Conservation (phyloP, 2,888 invertebrate species). For the Pandemis cinnamomeana region DNA sequence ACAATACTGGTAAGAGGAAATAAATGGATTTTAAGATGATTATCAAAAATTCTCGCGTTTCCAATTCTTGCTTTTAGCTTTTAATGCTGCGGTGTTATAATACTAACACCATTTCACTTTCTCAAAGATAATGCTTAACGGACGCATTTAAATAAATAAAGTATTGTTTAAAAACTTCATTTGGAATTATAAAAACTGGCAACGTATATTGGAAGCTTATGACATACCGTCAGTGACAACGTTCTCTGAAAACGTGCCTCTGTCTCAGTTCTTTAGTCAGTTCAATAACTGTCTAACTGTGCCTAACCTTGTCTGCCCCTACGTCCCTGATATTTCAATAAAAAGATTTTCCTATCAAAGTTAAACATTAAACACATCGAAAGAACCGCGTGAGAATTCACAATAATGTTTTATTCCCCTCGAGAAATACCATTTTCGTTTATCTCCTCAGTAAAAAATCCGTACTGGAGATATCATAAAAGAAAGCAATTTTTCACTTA, state of each 20-base stretch:
- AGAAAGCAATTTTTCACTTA: conserved; percentile 71
- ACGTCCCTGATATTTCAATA: not conserved
- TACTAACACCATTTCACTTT: too few species aligned
- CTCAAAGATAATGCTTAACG: too few species aligned
- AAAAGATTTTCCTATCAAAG: not conserved
- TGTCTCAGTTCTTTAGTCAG: too few species aligned
- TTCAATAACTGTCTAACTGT: too few species aligned
- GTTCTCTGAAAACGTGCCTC: too few species aligned
- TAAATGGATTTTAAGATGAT: not conserved
- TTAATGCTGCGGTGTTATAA: not conserved
- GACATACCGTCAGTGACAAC: too few species aligned
- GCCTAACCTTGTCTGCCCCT: too few species aligned
- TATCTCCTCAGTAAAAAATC: conserved; percentile 13
- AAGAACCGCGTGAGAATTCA: not conserved
- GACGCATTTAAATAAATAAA: too few species aligned
- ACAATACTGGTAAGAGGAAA: not conserved
- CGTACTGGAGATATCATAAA: conserved; percentile 63
- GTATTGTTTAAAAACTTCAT: too few species aligned
- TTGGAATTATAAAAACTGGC: too few species aligned
- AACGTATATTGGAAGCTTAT: too few species aligned
- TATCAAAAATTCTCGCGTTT: not conserved
- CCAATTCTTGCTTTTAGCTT: not conserved
- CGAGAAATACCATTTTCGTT: conserved; percentile 1
- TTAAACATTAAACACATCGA: not conserved
- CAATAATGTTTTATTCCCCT: conserved; percentile 11